A percentile compares a stretch with the other conserved stretches of the same genome.
phyloP scores from a whole-genome alignment of 2,113 vertebrate genomes.

The Ciconia boyciana region DNA sequence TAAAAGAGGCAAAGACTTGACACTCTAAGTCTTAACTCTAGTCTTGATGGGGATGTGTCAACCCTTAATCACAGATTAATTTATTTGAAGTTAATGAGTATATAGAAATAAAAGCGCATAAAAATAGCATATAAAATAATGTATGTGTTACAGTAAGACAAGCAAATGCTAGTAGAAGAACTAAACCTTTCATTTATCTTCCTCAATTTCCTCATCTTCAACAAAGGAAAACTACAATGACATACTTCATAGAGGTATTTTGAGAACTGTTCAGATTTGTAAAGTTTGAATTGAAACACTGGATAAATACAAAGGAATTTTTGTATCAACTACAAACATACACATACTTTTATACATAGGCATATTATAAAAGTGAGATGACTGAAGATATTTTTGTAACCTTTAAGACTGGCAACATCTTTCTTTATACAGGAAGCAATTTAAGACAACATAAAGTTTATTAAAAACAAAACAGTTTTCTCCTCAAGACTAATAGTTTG shows the following conservation, averaged over 20 bases:
- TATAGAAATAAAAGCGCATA: not conserved
- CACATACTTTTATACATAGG: not conserved
- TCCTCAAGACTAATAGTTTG: not conserved
- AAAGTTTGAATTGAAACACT: not conserved
- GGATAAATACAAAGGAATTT: not conserved
- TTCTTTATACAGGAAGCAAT: conserved; percentile 11
- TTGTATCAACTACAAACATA: not conserved
- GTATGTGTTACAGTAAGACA: not conserved
- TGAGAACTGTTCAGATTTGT: not conserved
- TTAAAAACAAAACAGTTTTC: conserved; percentile 47
- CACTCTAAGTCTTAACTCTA: not conserved
- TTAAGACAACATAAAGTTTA: conserved; percentile 36
- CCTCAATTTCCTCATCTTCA: not conserved
- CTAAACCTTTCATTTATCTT: not conserved
- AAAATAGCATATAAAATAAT: not conserved
- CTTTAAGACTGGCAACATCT: not conserved
- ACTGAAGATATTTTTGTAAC: not conserved
- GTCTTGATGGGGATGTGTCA: not conserved
- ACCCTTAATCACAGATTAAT: not conserved
- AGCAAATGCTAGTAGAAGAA: not conserved
- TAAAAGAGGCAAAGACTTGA: not conserved
- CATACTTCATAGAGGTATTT: not conserved
- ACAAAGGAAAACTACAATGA: not conserved
- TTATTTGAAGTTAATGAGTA: not conserved
- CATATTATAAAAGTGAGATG: not conserved